Evolutionary conservation across 2,113 vertebrate genomes (phyloP), one percentile per base, ranked within the genome.

Genomic region (Podarcis muralis): DNA sequence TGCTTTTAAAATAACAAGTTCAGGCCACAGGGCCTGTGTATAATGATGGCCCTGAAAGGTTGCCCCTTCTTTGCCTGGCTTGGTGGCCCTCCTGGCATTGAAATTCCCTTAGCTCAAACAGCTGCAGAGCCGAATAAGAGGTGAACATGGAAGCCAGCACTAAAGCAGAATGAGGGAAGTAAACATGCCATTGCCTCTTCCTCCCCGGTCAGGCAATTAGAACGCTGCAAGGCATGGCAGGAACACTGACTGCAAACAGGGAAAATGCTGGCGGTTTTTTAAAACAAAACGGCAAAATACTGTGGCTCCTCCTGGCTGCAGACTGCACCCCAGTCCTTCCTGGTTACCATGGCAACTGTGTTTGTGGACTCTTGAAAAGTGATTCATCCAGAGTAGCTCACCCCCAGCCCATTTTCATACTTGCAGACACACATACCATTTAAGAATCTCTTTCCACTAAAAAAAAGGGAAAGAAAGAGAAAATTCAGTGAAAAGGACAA

Each of bases 251-350:
- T 79, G 22, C 43, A 69, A n/a, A 22, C 35, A 25, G 6, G 62
- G 20, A 2, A 18, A 48, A 22, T 48, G 59, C 35, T 8, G 6
- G 76, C 18, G 16, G 32, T 32, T 35, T 20, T 74, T 74, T 18
- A 72, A 72, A 72, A 71, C 18, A 15, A 86, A 79, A 43, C 59
- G 5, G 20, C 37, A 68, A 86, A 86, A 32, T 68, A 53, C 20
- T 32, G 43, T 53, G 66, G 75, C 30, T 87, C 43, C 66, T 53
- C 43, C 40, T 87, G 85, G 85, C 40, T 87, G 62, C 40, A 35
- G 76, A 23, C 40, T 78, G 84, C 59, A 48, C 84, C 84, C 65
- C 85, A 62, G 62, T 79, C 77, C 78, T 86, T 79, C n/a, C 23
- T 48, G 53, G 85, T 79, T 78, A n/a, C 65, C 22, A 87, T 87